Percentiles rank a stretch among this genome's conserved stretches.
Evolutionary conservation across 2,113 vertebrate species (phyloP).

Genomic region (Rhinoderma darwinii): DNA sequence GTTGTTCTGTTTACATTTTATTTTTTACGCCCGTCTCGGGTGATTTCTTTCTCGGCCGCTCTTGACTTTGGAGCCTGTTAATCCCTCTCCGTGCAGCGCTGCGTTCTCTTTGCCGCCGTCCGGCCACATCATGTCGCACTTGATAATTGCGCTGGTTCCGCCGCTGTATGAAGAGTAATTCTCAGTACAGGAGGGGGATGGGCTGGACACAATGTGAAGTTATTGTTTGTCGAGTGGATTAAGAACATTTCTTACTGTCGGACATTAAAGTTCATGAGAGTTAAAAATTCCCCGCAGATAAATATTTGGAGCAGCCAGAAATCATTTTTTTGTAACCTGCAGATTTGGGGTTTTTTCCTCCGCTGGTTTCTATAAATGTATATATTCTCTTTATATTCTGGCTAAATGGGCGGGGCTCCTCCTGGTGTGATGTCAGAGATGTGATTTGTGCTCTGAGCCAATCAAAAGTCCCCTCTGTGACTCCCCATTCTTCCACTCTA

Average conservation of each 20-base stretch:
- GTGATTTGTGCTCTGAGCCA: neutral
- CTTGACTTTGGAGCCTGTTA: neutral
- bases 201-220: too few relatives aligned
- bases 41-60: neutral
- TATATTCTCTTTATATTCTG: too few relatives aligned
- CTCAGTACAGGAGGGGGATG: neutral
- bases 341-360: too few relatives aligned
- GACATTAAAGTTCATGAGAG: too few relatives aligned
- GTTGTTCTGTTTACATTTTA: neutral
- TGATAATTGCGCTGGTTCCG: slow-evolving; percentile 15
- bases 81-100: neutral
- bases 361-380: neutral
- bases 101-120: neutral
- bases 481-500: neutral
- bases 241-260: too few relatives aligned
- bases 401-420: too few relatives aligned
- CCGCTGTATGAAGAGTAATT: neutral
- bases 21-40: neutral
- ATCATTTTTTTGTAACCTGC: too few relatives aligned
- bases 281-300: too few relatives aligned
- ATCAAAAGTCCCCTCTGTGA: neutral
- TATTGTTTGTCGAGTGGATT: too few relatives aligned
- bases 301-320: too few relatives aligned
- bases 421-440: too few relatives aligned
- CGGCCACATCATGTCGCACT: slow-evolving; percentile 2